A percentile compares a stretch with the other conserved stretches of the same genome.
Conservation (phyloP, 2,888 invertebrate genomes). For the Mayetiola destructor region DNA sequence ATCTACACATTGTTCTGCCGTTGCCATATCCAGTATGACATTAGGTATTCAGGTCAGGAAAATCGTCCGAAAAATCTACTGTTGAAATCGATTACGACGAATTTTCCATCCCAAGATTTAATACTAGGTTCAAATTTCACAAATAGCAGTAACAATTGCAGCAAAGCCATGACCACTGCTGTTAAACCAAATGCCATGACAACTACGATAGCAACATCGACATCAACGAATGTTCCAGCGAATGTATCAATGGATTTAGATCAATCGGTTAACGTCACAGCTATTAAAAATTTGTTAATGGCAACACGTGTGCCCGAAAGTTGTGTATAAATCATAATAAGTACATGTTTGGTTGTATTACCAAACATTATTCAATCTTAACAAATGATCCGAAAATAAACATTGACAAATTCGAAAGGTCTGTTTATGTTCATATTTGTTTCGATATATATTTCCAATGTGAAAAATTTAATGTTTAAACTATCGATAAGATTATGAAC, state of each 20-base stretch:
- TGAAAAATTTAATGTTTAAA: too few species aligned
- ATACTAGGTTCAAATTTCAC: constrained; percentile 16
- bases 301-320: constrained; percentile 77
- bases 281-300: constrained; percentile 75
- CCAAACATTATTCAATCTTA: too few species aligned
- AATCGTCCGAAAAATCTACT: constrained; percentile 19
- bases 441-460: too few species aligned
- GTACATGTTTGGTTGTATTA: too few species aligned
- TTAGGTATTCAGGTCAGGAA: constrained; percentile 18
- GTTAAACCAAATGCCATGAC: constrained; percentile 6
- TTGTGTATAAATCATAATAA: constrained; percentile 62
- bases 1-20: neutral
- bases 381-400: too few species aligned
- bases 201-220: neutral
- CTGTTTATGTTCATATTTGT: too few species aligned
- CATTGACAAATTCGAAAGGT: too few species aligned
- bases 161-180: constrained; percentile 23
- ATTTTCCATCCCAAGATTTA: constrained; percentile 16
- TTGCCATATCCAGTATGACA: constrained; percentile 15
- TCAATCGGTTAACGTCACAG: constrained; percentile 56
- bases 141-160: constrained; percentile 16
- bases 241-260: constrained; percentile 15
- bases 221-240: neutral
- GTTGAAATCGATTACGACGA: constrained; percentile 17
- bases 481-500: too few species aligned